These are phyloP conservation scores for Cyclina sinensis DNA, from an alignment of 1,140 invertebrate species.

Conservation along the genomic window DNA sequence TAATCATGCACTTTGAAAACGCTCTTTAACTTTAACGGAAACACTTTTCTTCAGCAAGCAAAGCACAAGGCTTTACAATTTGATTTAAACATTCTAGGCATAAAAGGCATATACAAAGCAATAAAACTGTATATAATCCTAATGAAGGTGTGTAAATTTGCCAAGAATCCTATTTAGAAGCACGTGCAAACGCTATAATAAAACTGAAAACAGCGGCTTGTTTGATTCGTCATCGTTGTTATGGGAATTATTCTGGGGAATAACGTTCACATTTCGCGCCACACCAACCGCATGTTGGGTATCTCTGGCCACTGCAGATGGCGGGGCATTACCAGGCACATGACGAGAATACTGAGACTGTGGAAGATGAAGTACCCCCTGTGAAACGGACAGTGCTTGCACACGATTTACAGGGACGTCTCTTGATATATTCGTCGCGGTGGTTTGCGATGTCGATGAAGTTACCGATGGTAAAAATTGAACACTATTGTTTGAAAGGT, in stretches of 20 bases:
- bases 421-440: neutral
- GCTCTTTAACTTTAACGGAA: too few relatives aligned
- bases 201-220: slow-evolving; percentile 29
- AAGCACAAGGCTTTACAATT: too few relatives aligned
- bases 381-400: slow-evolving; percentile 22
- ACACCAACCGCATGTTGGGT: neutral
- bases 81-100: too few relatives aligned
- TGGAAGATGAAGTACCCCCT: slow-evolving; percentile 46
- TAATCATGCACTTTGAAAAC: too few relatives aligned
- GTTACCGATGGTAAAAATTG: neutral
- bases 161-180: neutral
- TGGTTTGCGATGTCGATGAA: neutral
- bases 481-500: neutral
- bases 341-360: slow-evolving; percentile 48
- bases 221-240: neutral
- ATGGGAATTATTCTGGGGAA: neutral
- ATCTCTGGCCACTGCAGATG: neutral
- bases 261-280: neutral
- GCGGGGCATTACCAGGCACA: neutral
- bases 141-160: too few relatives aligned
- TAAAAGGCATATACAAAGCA: too few relatives aligned
- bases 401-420: slow-evolving; percentile 2
- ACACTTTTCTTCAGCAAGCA: too few relatives aligned
- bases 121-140: too few relatives aligned
- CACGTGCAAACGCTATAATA: neutral